Base-by-base conservation (phyloP, 2,797 vertebrate species). In the Myripristis jacobus region DNA sequence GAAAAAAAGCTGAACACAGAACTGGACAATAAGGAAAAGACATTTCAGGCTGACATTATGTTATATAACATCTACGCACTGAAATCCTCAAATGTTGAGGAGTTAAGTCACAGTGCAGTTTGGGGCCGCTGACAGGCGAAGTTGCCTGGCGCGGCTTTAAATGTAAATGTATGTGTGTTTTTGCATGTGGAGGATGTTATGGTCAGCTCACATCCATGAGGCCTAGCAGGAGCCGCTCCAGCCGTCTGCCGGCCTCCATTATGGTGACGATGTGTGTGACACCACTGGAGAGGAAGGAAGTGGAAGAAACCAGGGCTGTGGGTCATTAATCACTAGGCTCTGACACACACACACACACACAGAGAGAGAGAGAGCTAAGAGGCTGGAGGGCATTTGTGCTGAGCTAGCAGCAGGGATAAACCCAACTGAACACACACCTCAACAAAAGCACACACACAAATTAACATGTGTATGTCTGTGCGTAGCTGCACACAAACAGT, bases 251-350 rank as follows among this genome's bases (percentile, higher is more conserved):
- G 16, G 21, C 71, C 43, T 90, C 87, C 83, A 90, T 91, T 91
- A 90, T 10, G 46, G 74, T 85, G 83, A 91, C 88, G 90, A 90
- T 83, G 75, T 84, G 83, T 90, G 87, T 90, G 90, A 93, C 91
- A 91, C 54, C 59, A 80, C 73, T 72, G 64, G 75, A 82, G 74
- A 88, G 92, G 89, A 92, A 93, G 94, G 91, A 93, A 91, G 90
- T 85, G 67, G 77, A 85, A 87, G 87, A 84, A 88, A 83, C 84
- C 75, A 70, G 70, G 76, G 83, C 83, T 79, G 82, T 57, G 81
- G 83, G 87, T 88, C 92, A 92, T 94, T 92, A 93, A 93, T 94
- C 93, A 93, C 61, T 62, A 65, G 62, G 76, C 51, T 78, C 16
- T 92, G 90, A 92, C 90, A 92, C 68, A 53, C 64, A 75, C 57